phyloP scores from a whole-genome alignment of 1,140 invertebrate species.

The Chelonus insularis region DNA sequence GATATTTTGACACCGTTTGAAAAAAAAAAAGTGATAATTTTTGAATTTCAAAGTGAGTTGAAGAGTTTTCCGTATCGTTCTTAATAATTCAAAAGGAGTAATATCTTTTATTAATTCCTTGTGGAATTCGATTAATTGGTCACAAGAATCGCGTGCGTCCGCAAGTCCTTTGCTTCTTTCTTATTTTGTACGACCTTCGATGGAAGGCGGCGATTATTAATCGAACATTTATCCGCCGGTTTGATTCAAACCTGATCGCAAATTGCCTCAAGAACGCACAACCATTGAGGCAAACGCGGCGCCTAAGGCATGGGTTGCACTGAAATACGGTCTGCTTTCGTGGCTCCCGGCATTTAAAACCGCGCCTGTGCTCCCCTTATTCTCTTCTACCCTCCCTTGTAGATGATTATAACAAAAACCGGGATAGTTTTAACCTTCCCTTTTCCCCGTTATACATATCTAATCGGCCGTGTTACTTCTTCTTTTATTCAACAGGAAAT shows the following conservation, averaged over 20 bases:
- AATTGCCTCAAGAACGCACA: slow-evolving; percentile 19
- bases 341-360: slow-evolving; percentile 27
- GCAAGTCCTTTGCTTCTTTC: not conserved
- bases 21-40: not conserved
- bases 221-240: slow-evolving; percentile 30
- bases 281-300: slow-evolving; percentile 6
- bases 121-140: slow-evolving; percentile 24
- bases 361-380: not conserved
- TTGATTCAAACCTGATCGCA: slow-evolving; percentile 31
- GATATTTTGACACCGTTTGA: too few relatives aligned
- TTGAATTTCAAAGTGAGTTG: too few relatives aligned
- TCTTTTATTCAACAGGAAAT: too few relatives aligned
- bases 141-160: slow-evolving; percentile 13
- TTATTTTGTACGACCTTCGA: slow-evolving; percentile 17
- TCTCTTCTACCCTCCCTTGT: not conserved
- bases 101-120: not conserved
- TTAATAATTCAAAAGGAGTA: too few relatives aligned
- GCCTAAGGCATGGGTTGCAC: slow-evolving; percentile 8
- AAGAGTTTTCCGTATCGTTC: too few relatives aligned
- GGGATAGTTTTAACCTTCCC: slow-evolving; percentile 22
- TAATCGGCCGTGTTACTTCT: slow-evolving; percentile 3
- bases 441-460: slow-evolving; percentile 12
- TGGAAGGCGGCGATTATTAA: slow-evolving; percentile 28
- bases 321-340: slow-evolving; percentile 19
- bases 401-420: slow-evolving; percentile 13